Percentiles rank a stretch among this genome's conserved stretches.
These are phyloP conservation scores for Drosophila triauraria DNA, from an alignment of 1,140 invertebrate species.

Conservation along the genomic window DNA sequence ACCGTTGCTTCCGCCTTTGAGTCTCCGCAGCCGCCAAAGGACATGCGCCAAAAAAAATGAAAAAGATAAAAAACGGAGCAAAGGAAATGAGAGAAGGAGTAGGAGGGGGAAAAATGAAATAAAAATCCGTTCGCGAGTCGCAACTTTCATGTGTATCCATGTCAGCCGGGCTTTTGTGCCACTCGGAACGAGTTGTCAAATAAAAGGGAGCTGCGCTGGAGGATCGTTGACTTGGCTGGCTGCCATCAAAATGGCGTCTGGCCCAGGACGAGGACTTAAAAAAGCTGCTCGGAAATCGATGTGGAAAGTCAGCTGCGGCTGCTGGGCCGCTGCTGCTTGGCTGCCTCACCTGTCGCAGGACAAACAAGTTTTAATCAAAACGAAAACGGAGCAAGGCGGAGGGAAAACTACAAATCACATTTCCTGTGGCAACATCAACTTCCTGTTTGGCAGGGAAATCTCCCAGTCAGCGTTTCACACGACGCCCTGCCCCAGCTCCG, in stretches of 20 bases:
- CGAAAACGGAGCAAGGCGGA: constrained; percentile 34
- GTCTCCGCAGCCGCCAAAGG: constrained; percentile 63
- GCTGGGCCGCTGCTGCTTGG: constrained; percentile 14
- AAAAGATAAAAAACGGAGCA: constrained; percentile 12
- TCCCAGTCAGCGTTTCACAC: constrained; percentile 76
- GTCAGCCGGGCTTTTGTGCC: constrained; percentile 47
- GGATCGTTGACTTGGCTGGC: constrained; percentile 61
- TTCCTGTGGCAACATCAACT: constrained; percentile 75
- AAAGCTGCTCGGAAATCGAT: constrained; percentile 45
- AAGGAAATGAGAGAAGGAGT: constrained; percentile 41
- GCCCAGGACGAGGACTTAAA: constrained; percentile 60
- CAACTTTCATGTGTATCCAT: constrained; percentile 52
- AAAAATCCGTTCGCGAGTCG: constrained; percentile 37
- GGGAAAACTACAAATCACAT: constrained; percentile 78
- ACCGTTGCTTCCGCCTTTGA: constrained; percentile 77
- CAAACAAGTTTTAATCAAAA: constrained; percentile 72
- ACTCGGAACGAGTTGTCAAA: constrained; percentile 59
- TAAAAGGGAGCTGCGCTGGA: constrained; percentile 39
- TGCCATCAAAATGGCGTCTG: constrained; percentile 69
- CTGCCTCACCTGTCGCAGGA: constrained; percentile 63
- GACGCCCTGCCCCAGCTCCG: constrained; percentile 11
- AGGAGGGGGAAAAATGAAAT: constrained; percentile 43
- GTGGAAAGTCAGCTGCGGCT: constrained; percentile 51
- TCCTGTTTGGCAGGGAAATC: constrained; percentile 72
- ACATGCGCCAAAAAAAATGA: constrained; percentile 70